Conservation (phyloP, 2,888 invertebrate genomes). For the Selenia dentaria region DNA sequence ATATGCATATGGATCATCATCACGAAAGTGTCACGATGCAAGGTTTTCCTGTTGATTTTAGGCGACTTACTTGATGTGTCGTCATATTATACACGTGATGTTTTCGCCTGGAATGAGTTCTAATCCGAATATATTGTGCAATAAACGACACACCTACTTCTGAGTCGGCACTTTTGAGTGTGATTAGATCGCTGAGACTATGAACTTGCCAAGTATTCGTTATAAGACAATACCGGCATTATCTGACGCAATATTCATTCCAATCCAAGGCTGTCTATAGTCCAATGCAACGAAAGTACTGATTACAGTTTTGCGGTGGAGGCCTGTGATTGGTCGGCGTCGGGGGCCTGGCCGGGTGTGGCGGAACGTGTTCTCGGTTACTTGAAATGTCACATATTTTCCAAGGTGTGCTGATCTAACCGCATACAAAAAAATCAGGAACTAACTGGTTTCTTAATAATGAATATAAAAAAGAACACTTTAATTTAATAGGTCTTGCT, state of each 20-base stretch:
- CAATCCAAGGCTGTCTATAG: constrained; percentile 69
- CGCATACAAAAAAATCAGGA: constrained; percentile 51
- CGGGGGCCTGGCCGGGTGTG: constrained; percentile 81
- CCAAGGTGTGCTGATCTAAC: constrained; percentile 40
- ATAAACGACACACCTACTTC: constrained; percentile 12
- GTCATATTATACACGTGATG: too few species aligned
- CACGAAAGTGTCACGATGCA: too few species aligned
- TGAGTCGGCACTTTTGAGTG: constrained; percentile 16
- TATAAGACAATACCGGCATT: constrained; percentile 36
- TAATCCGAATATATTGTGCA: constrained; percentile 8
- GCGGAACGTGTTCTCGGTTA: constrained; percentile 61
- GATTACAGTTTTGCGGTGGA: constrained; percentile 61
- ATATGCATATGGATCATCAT: too few species aligned
- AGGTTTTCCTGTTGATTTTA: too few species aligned
- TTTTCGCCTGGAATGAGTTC: too few species aligned
- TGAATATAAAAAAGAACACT: background rate
- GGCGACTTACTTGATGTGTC: too few species aligned
- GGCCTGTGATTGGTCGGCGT: constrained; percentile 63
- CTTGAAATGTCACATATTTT: constrained; percentile 48
- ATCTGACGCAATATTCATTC: constrained; percentile 63
- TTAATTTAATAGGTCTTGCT: too few species aligned
- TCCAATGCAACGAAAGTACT: constrained; percentile 68
- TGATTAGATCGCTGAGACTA: constrained; percentile 2
- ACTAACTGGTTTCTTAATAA: constrained; percentile 21
- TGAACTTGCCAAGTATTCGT: background rate